These are phyloP conservation scores for Hydrotaea cyrtoneurina DNA, from an alignment of 2,888 invertebrate genomes.

Conservation along the genomic window DNA sequence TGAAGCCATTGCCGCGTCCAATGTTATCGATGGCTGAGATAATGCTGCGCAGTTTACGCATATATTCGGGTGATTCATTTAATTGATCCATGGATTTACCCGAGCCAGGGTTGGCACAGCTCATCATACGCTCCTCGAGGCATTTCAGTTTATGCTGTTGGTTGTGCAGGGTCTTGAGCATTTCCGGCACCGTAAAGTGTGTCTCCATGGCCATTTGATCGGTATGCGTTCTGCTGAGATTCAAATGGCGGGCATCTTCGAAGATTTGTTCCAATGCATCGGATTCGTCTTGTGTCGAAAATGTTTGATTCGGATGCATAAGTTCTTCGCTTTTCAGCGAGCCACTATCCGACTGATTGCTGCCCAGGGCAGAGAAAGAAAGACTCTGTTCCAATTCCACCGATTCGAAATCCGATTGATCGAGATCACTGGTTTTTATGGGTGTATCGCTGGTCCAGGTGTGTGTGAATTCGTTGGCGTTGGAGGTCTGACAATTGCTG, in stretches of 20 bases:
- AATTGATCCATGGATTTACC: neutral
- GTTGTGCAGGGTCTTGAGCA: constrained; percentile 72
- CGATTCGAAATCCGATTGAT: constrained; percentile 76
- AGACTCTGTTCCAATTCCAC: constrained; percentile 70
- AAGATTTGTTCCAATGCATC: constrained; percentile 76
- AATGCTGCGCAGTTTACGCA: constrained; percentile 71
- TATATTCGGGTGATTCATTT: constrained; percentile 68
- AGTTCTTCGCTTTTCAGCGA: constrained; percentile 61
- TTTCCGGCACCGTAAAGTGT: constrained; percentile 71
- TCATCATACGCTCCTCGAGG: constrained; percentile 72
- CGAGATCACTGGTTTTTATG: constrained; percentile 73
- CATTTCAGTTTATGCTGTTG: constrained; percentile 72
- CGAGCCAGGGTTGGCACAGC: constrained; percentile 67
- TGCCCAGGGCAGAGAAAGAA: constrained; percentile 72
- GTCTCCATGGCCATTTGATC: constrained; percentile 42
- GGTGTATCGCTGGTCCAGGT: constrained; percentile 71
- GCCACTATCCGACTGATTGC: constrained; percentile 60
- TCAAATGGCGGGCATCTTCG: constrained; percentile 59
- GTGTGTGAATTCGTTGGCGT: constrained; percentile 63
- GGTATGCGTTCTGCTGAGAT: constrained; percentile 39
- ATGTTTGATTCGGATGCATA: constrained; percentile 9
- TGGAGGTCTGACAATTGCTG: constrained; percentile 68
- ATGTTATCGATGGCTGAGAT: constrained; percentile 74
- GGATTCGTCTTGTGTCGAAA: neutral
- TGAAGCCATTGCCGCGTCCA: constrained; percentile 73